Conservation (phyloP, 2,888 invertebrate genomes). For the Eilema caniola region DNA sequence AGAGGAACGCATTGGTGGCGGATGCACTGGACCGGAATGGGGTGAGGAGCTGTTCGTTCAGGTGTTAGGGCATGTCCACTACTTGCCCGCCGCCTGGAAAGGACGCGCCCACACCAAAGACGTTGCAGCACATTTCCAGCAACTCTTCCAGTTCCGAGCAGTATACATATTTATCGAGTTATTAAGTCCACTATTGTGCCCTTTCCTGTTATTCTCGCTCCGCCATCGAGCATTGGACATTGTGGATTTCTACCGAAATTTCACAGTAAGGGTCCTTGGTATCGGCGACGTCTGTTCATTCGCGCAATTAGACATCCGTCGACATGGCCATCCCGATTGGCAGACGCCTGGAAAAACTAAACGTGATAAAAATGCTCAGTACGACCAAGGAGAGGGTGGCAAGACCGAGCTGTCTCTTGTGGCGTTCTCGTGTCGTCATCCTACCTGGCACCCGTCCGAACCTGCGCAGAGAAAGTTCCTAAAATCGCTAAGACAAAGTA, state of each 20-base stretch:
- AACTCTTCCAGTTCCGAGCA: constrained; percentile 97
- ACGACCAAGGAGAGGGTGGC: constrained; percentile 93
- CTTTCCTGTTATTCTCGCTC: constrained; percentile 93
- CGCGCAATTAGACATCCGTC: constrained; percentile 96
- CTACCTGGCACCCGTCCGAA: constrained; percentile 95
- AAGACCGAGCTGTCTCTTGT: constrained; percentile 98
- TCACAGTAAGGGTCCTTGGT: constrained; percentile 97
- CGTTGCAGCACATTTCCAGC: constrained; percentile 95
- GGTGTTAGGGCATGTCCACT: constrained; percentile 95
- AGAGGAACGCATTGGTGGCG: constrained; percentile 85
- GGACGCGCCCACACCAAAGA: constrained; percentile 95
- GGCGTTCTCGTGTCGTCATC: constrained; percentile 98
- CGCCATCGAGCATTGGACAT: constrained; percentile 94
- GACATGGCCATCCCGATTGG: constrained; percentile 97
- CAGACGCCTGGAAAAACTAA: constrained; percentile 84
- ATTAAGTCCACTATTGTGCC: constrained; percentile 96
- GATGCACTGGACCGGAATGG: constrained; percentile 73
- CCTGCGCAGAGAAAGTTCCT: constrained; percentile 91
- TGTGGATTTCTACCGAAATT: constrained; percentile 98
- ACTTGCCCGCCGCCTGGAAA: constrained; percentile 96
- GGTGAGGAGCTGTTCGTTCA: constrained; percentile 94
- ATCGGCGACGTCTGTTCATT: constrained; percentile 98
- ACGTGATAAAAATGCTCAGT: constrained; percentile 76
- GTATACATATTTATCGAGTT: constrained; percentile 95
- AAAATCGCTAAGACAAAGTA: constrained; percentile 88